A percentile compares a stretch with the other conserved stretches of the same genome.
These are phyloP conservation scores for Hassar affinis DNA, from an alignment of 2,113 vertebrate species.

Conservation along the genomic window DNA sequence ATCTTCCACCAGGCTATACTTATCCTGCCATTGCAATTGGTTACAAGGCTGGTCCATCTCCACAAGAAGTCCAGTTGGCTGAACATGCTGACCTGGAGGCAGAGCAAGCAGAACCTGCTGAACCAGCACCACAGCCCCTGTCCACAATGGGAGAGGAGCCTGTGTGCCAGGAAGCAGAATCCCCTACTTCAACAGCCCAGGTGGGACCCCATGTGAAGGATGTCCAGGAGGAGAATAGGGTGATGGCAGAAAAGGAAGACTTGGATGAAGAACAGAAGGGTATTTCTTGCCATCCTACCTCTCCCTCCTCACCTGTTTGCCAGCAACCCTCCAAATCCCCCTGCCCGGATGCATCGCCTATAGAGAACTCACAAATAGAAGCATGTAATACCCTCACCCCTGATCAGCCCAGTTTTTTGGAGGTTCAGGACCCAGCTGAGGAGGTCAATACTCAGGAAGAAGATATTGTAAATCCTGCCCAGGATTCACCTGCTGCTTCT, in stretches of 20 bases:
- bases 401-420: slow-evolving; percentile 45
- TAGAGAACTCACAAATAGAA: slow-evolving; percentile 47
- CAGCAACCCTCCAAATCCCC: slow-evolving; percentile 37
- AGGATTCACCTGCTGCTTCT: not conserved
- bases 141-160: slow-evolving; percentile 53
- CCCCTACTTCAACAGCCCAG: slow-evolving; percentile 28
- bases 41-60: slow-evolving; percentile 78
- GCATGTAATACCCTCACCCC: slow-evolving; percentile 52
- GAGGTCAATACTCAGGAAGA: slow-evolving; percentile 48
- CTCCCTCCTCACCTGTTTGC: slow-evolving; percentile 20
- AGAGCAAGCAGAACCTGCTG: slow-evolving; percentile 71
- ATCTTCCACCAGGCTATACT: slow-evolving; percentile 81
- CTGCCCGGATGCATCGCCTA: not conserved
- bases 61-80: slow-evolving; percentile 74
- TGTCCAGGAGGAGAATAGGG: slow-evolving; percentile 41
- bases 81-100: slow-evolving; percentile 79
- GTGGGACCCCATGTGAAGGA: slow-evolving; percentile 55
- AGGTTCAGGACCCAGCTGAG: slow-evolving; percentile 57
- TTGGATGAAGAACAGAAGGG: slow-evolving; percentile 9
- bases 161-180: slow-evolving; percentile 24
- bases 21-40: slow-evolving; percentile 75
- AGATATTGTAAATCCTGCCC: slow-evolving; percentile 31
- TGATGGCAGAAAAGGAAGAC: slow-evolving; percentile 15
- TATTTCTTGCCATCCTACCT: not conserved
- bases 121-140: slow-evolving; percentile 53